Conservation (phyloP, 2,113 vertebrate genomes). For the Euleptes europaea region DNA sequence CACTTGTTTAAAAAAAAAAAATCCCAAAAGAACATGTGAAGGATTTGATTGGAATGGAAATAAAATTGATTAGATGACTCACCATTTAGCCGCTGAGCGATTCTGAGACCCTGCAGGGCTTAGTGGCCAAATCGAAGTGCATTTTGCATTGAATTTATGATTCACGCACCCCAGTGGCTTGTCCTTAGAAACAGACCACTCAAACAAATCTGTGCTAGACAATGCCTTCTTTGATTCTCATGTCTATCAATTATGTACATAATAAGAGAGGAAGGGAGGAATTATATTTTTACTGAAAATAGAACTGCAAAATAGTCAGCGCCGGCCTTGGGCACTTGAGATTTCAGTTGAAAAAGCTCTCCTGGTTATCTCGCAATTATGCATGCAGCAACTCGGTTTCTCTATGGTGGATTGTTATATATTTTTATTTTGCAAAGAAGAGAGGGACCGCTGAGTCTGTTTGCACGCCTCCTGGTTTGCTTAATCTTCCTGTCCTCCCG, state of each 20-base stretch:
- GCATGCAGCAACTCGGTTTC: neutral
- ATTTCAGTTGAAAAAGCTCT: neutral
- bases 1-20: slow-evolving; percentile 35
- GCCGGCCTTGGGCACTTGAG: neutral
- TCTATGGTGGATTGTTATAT: neutral
- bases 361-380: neutral
- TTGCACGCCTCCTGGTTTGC: slow-evolving; percentile 11
- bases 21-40: slow-evolving; percentile 27
- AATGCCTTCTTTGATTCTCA: neutral
- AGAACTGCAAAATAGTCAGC: slow-evolving; percentile 13
- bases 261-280: slow-evolving; percentile 12
- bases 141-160: slow-evolving; percentile 41
- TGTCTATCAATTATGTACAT: slow-evolving; percentile 21
- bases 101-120: slow-evolving; percentile 25
- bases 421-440: neutral
- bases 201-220: neutral
- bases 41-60: slow-evolving; percentile 44
- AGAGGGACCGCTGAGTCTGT: neutral
- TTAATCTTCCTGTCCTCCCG: neutral
- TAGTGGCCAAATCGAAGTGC: slow-evolving; percentile 30
- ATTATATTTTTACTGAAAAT: slow-evolving; percentile 22
- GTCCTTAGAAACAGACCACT: slow-evolving; percentile 8
- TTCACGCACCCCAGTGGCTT: neutral
- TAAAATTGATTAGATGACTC: slow-evolving; percentile 61
- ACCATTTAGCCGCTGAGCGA: slow-evolving; percentile 34